Percentiles rank a stretch among this genome's conserved stretches.
Conservation (phyloP, 2,113 vertebrate species). For the Catharus minimus region DNA sequence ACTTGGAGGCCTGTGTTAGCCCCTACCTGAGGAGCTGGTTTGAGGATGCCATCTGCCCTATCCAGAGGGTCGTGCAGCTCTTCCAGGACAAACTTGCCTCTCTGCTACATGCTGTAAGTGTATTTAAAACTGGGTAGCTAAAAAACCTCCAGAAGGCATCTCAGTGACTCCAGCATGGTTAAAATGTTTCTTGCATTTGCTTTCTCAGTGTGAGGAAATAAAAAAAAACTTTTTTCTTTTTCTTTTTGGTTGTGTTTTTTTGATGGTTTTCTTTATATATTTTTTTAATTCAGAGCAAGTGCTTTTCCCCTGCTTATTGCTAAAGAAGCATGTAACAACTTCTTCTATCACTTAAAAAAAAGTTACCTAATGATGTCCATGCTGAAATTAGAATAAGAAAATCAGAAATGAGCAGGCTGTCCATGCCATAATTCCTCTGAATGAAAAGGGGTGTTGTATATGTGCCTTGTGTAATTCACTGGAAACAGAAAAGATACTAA, state of each 20-base stretch:
- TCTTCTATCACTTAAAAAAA: not conserved
- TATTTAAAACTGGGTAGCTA: not conserved
- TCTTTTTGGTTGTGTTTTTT: too few species aligned
- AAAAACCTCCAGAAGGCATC: not conserved
- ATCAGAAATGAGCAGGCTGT: not conserved
- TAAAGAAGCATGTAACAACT: not conserved
- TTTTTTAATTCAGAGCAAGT: not conserved
- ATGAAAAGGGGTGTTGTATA: not conserved
- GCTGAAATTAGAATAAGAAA: not conserved
- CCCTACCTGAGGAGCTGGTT: conserved; percentile 89
- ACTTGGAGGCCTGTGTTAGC: conserved; percentile 77
- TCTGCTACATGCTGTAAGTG: conserved; percentile 91
- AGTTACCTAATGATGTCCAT: not conserved
- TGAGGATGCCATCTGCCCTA: conserved; percentile 89
- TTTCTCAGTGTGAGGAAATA: not conserved
- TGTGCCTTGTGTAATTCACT: not conserved
- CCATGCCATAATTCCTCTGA: not conserved
- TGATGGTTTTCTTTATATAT: not conserved
- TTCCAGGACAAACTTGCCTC: conserved; percentile 87
- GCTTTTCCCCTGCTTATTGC: not conserved
- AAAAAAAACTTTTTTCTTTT: not conserved
- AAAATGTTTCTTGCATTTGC: not conserved
- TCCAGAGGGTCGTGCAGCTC: conserved; percentile 89
- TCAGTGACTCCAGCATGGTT: not conserved
- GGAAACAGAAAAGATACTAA: not conserved